Conservation (phyloP, 2,888 invertebrate species). For the Andrena camellia region DNA sequence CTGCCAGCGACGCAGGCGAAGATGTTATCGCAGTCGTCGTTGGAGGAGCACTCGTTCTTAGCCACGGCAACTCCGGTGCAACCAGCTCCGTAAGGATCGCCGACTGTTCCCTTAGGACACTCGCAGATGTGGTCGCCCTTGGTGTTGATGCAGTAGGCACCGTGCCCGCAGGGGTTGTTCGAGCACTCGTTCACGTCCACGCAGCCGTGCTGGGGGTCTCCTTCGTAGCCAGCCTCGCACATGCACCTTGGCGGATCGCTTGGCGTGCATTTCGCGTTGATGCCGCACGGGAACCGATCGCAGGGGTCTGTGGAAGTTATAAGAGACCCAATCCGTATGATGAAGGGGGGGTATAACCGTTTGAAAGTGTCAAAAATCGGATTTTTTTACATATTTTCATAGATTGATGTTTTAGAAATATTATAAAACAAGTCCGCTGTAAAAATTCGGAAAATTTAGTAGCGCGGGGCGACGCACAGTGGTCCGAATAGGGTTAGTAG, state of each 20-base stretch:
- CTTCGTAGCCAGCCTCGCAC: slow-evolving; percentile 94
- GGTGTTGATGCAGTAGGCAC: slow-evolving; percentile 95
- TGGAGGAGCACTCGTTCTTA: slow-evolving; percentile 89
- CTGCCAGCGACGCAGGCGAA: slow-evolving; percentile 92
- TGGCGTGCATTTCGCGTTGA: slow-evolving; percentile 95
- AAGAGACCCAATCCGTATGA: too few species aligned
- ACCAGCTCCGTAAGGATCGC: slow-evolving; percentile 94
- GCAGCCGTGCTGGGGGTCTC: slow-evolving; percentile 94
- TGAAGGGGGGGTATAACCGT: too few species aligned
- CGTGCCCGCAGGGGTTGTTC: slow-evolving; percentile 93
- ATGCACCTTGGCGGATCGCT: slow-evolving; percentile 95
- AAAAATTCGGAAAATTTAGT: too few species aligned
- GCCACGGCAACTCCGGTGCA: slow-evolving; percentile 88
- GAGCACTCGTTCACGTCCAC: slow-evolving; percentile 95
- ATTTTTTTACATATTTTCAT: too few species aligned
- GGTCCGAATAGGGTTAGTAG: too few species aligned
- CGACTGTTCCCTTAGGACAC: slow-evolving; percentile 93
- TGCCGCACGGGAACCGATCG: slow-evolving; percentile 95
- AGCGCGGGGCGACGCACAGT: too few species aligned
- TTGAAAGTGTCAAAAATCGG: too few species aligned
- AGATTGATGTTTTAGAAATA: background rate
- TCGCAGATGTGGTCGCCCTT: slow-evolving; percentile 95
- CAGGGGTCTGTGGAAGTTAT: slow-evolving; percentile 88
- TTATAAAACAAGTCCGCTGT: too few species aligned
- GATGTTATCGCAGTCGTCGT: slow-evolving; percentile 93